Conservation (phyloP, 2,888 invertebrate species). For the Periphyllus acericola region DNA sequence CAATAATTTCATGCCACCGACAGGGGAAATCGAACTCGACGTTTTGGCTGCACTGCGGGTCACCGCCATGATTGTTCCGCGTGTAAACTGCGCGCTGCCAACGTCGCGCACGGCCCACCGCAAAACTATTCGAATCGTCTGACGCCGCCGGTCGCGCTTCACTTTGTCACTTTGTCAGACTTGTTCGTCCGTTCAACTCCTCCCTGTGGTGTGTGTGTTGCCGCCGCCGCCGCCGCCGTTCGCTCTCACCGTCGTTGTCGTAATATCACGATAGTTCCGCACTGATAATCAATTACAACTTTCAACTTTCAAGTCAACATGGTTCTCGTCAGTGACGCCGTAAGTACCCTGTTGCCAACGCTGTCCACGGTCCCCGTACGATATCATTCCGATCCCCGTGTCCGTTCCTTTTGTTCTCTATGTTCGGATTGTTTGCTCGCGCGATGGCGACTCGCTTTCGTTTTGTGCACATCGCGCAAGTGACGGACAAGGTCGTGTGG, state of each 20-base stretch:
- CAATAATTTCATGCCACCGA: no score
- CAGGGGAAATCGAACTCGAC: neutral
- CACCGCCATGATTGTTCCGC: neutral
- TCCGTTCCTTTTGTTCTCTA: neutral
- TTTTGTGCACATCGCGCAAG: neutral
- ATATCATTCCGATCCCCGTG: neutral
- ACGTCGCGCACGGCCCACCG: neutral
- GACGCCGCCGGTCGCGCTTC: neutral
- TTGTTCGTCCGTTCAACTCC: neutral
- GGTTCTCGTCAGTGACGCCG: conserved; percentile 63
- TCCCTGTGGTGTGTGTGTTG: no score
- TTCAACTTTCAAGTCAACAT: conserved; percentile 56
- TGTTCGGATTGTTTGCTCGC: neutral
- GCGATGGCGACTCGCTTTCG: neutral
- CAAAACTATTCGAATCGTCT: neutral
- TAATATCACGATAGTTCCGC: no score
- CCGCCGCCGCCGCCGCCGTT: neutral
- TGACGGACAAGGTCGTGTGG: neutral
- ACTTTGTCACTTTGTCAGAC: conserved; percentile 26
- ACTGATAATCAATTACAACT: no score
- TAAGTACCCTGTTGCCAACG: conserved; percentile 57
- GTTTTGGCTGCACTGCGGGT: conserved; percentile 9
- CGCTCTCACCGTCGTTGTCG: neutral
- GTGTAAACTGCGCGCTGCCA: neutral
- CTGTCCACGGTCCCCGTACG: neutral